Percentiles rank a stretch among this genome's conserved stretches.
Conservation (phyloP, 2,888 invertebrate species). For the Noctua comes region DNA sequence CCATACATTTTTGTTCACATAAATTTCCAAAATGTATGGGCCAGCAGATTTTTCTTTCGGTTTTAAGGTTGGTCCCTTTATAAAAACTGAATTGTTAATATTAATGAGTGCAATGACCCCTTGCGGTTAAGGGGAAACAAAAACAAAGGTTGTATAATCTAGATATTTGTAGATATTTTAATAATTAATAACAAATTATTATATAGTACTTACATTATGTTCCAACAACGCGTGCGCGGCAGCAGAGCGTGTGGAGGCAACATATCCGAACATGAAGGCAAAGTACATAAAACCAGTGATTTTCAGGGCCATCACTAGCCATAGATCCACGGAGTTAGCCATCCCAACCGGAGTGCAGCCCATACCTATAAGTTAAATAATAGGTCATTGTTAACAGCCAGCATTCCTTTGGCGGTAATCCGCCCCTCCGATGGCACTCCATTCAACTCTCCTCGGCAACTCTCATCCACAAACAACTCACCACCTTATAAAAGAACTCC, state of each 20-base stretch:
- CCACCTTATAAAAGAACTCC: not conserved
- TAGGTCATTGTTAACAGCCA: not conserved
- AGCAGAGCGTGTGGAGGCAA: slow-evolving; percentile 81
- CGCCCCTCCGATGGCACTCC: not conserved
- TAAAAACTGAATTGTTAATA: not conserved
- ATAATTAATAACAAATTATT: not conserved
- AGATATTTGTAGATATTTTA: not conserved
- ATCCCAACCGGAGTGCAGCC: slow-evolving; percentile 80
- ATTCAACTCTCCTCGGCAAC: not conserved
- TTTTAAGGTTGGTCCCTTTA: not conserved
- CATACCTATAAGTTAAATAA: slow-evolving; percentile 71
- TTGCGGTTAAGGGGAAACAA: not conserved
- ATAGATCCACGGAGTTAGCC: slow-evolving; percentile 73
- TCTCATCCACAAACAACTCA: not conserved
- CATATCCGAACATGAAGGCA: slow-evolving; percentile 87
- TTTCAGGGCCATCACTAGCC: slow-evolving; percentile 77
- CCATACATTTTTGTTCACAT: no score
- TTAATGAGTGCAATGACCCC: not conserved
- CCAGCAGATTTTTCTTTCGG: not conserved
- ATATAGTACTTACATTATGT: slow-evolving; percentile 78
- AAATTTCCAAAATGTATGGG: not conserved
- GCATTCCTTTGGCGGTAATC: not conserved
- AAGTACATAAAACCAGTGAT: slow-evolving; percentile 82
- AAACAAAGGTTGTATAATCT: not conserved
- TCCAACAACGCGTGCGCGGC: slow-evolving; percentile 81